Conservation (phyloP, 2,888 invertebrate genomes). For the Leucozona laternaria region DNA sequence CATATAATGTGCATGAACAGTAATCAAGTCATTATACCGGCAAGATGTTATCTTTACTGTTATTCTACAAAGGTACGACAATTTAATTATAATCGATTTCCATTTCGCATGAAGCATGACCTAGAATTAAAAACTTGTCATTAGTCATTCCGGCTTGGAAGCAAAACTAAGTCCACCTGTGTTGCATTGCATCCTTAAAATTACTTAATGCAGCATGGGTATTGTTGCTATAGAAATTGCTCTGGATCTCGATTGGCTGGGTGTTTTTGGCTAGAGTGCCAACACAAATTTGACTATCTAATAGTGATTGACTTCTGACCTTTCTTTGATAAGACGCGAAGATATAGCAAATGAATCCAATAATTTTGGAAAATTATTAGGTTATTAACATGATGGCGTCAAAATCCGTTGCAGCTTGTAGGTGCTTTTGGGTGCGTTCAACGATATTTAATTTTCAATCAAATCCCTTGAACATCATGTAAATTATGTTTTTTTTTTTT, state of each 20-base stretch:
- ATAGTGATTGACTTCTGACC: constrained; percentile 31
- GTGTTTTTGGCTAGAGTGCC: constrained; percentile 24
- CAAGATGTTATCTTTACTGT: not conserved
- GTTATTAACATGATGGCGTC: constrained; percentile 27
- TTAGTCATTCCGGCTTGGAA: not conserved
- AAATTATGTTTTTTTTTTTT: too few relatives aligned
- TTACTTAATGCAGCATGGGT: not conserved
- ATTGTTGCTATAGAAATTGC: not conserved
- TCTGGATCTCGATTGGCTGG: not conserved
- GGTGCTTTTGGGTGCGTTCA: not conserved
- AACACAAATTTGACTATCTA: constrained; percentile 23
- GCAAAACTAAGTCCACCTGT: not conserved
- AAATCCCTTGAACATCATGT: too few relatives aligned
- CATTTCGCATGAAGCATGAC: constrained; percentile 20
- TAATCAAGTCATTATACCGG: not conserved
- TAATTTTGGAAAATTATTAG: constrained; percentile 33
- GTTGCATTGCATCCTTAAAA: constrained; percentile 21
- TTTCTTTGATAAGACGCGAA: constrained; percentile 47
- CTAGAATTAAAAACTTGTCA: not conserved
- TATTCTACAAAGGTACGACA: not conserved
- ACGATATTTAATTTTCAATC: not conserved
- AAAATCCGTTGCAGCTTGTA: not conserved
- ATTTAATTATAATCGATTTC: not conserved
- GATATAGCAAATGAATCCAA: constrained; percentile 12
- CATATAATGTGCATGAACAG: constrained; percentile 14